Conservation (phyloP, 2,888 invertebrate genomes). For the Hesperia comma region DNA sequence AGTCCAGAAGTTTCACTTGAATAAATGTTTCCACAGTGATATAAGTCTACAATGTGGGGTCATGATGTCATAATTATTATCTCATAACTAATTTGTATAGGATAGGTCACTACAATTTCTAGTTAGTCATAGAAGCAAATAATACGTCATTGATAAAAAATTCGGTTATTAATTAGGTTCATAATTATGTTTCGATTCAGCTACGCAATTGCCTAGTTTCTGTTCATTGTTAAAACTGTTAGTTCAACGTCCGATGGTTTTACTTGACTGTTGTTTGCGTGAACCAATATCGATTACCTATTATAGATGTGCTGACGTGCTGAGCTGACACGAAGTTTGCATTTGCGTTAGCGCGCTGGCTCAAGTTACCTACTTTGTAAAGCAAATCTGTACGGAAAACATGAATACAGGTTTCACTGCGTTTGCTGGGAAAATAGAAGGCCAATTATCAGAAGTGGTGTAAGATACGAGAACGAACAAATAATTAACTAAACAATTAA, state of each 20-base stretch:
- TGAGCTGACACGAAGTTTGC: conserved; percentile 23
- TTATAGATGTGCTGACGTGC: too few relatives aligned
- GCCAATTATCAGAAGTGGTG: background rate
- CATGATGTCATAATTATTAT: too few relatives aligned
- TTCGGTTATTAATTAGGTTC: background rate
- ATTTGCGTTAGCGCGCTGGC: conserved; percentile 20
- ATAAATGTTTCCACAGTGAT: too few relatives aligned
- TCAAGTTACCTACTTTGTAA: conserved; percentile 33
- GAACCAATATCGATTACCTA: conserved; percentile 52
- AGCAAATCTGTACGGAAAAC: conserved; percentile 23
- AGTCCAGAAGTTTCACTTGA: too few relatives aligned
- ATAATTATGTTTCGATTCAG: background rate
- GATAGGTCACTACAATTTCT: too few relatives aligned
- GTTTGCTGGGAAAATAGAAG: conserved; percentile 3
- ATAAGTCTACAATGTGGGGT: too few relatives aligned
- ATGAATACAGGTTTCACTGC: conserved; percentile 14
- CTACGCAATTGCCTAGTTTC: conserved; percentile 10
- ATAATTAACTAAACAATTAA: background rate
- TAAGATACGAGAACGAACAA: background rate
- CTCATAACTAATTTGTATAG: too few relatives aligned
- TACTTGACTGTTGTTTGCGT: conserved; percentile 62
- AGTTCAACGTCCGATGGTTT: conserved; percentile 55
- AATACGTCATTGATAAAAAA: too few relatives aligned
- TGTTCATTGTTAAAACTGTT: conserved; percentile 48
- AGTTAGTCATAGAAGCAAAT: too few relatives aligned